Conservation (phyloP, 2,888 invertebrate species). For the Coelopa pilipes region DNA sequence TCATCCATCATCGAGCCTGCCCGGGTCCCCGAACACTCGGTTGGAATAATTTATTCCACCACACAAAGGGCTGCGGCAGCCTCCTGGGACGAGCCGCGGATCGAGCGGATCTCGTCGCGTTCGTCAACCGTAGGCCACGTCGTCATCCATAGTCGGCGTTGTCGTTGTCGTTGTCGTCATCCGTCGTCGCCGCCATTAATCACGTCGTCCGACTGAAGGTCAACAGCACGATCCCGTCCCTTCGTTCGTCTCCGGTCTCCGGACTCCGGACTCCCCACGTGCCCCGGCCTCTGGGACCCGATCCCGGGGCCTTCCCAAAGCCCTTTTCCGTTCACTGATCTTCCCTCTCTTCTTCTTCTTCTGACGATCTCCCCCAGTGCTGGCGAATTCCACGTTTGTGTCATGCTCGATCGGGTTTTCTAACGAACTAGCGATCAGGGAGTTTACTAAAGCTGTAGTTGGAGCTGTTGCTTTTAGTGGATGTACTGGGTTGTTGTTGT, state of each 20-base stretch:
- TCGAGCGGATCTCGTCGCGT: no score
- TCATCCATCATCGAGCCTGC: no score
- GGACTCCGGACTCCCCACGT: not conserved
- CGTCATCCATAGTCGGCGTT: not conserved
- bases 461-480: no score
- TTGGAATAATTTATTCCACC: no score
- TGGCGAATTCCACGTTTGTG: constrained; percentile 32
- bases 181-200: not conserved
- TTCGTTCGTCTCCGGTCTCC: not conserved
- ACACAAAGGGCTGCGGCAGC: no score
- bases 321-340: constrained; percentile 2
- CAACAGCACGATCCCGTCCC: constrained; percentile 46
- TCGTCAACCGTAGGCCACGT: no score
- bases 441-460: constrained; percentile 5
- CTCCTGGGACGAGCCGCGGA: no score
- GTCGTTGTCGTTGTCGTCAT: not conserved
- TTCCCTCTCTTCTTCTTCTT: no score
- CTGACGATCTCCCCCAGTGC: not conserved
- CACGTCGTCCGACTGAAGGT: constrained; percentile 50
- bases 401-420: constrained; percentile 37
- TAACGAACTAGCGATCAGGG: not conserved
- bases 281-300: no score
- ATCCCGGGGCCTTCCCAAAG: not conserved
- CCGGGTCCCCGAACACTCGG: no score
- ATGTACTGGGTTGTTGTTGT: no score